Percentiles rank a stretch among this genome's conserved stretches.
phyloP scores from a whole-genome alignment of 2,888 invertebrate genomes.

The Spialia ferax region DNA sequence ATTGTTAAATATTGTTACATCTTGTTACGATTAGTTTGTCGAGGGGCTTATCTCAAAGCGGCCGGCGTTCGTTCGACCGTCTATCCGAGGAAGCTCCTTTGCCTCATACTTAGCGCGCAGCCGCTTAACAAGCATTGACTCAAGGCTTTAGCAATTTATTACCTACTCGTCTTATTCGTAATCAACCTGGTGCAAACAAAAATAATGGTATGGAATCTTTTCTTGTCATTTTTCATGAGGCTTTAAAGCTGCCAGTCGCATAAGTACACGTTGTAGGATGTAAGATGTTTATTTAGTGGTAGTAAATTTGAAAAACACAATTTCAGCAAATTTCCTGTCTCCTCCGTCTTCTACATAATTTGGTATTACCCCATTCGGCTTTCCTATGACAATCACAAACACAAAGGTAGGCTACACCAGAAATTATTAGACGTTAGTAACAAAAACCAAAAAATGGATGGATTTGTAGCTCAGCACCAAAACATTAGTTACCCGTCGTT shows the following conservation, averaged over 20 bases:
- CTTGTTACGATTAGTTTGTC: constrained; percentile 36
- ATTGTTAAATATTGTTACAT: constrained; percentile 39
- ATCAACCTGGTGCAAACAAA: not conserved
- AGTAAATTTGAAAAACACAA: too few species aligned
- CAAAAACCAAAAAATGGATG: constrained; percentile 12
- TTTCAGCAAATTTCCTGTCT: too few species aligned
- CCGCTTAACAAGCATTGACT: constrained; percentile 35
- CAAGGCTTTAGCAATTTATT: constrained; percentile 24
- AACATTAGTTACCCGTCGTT: constrained; percentile 33
- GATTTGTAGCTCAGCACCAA: constrained; percentile 20
- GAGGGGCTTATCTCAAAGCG: constrained; percentile 35
- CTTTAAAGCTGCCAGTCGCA: not conserved
- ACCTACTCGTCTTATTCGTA: not conserved
- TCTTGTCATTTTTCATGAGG: not conserved
- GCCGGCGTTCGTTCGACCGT: constrained; percentile 33
- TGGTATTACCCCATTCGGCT: not conserved
- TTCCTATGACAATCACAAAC: constrained; percentile 4
- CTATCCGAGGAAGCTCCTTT: constrained; percentile 33
- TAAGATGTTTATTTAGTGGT: too few species aligned
- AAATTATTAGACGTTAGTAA: not conserved
- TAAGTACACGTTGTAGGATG: too few species aligned
- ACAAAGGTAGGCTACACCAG: not conserved
- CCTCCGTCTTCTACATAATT: not conserved
- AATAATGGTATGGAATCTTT: not conserved
- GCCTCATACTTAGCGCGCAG: constrained; percentile 33